Conservation (phyloP, 2,888 invertebrate species). For the Ypsolopha scabrella region DNA sequence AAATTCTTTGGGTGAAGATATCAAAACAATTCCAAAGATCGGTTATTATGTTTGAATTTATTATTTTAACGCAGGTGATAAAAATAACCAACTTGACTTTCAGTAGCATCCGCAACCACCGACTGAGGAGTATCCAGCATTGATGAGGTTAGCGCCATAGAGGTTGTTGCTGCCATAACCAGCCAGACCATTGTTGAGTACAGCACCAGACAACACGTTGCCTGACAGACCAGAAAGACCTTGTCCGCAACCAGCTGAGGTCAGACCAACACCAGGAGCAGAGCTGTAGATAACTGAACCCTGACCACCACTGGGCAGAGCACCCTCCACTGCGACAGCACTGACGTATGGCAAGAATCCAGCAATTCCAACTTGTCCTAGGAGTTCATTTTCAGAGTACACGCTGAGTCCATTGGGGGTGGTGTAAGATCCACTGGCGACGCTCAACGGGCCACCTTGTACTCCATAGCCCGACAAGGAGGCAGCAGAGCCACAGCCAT, state of each 20-base stretch:
- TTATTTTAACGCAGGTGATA: too few species aligned
- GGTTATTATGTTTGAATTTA: too few species aligned
- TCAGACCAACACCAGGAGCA: neutral
- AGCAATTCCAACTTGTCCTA: constrained; percentile 12
- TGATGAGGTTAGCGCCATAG: too few species aligned
- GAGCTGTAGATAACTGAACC: neutral
- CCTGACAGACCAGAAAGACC: neutral
- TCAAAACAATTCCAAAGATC: too few species aligned
- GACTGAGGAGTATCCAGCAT: too few species aligned
- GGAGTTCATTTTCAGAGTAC: constrained; percentile 21
- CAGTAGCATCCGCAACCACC: too few species aligned
- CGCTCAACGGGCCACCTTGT: constrained; percentile 21
- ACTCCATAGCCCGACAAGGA: too few species aligned
- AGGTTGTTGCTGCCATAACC: neutral
- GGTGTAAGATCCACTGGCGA: constrained; percentile 25
- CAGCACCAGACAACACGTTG: neutral
- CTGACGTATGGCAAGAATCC: constrained; percentile 16
- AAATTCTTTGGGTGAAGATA: too few species aligned
- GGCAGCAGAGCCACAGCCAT: too few species aligned
- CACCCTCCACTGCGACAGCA: constrained; percentile 21
- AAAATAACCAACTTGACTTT: too few species aligned
- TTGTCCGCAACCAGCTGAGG: neutral
- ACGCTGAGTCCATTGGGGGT: constrained; percentile 26
- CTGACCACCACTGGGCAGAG: neutral
- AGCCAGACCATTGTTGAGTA: neutral